Base-by-base conservation (phyloP, 2,888 invertebrate species). In the Mystacides longicornis region DNA sequence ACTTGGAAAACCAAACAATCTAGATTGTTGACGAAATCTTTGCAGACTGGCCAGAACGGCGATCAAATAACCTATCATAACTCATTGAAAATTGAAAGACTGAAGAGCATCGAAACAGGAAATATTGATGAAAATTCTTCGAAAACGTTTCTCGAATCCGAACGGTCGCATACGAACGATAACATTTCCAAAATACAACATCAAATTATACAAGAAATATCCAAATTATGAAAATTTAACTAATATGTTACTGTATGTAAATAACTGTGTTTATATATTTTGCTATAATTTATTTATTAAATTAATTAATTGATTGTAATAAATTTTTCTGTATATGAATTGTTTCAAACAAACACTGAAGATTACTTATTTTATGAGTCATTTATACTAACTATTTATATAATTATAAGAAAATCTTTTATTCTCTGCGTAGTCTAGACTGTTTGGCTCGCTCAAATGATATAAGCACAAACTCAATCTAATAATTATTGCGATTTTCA, bases 141-240 rank as follows among this genome's bases (percentile, higher is more conserved):
- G 54, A 54, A 16, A 18, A 23, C 18, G 43, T 49, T 55, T 33
- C 50, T 55, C 33, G 55, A 52, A 37, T 49, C 22, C 52, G 58
- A 58, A 42, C 52, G 58, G 51, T 21, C 20, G 31, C 53, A 52
- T 53, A 54, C 54, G 31, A 57, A 57, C 54, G 54, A 57, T 20
- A 45, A 45, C 5, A 45, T 45, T 37, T 14, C 37, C 3, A 37
- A 37, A 14, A 14, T 37, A 37, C 37, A 37, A 16, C 14, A 16
- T 37, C 37, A 37, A 37, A 37, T 37, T 14, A 45, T 45, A 19
- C 20, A 45, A 45, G 45, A 45, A 21, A 45, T 45, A 20, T 45
- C 45, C 19, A 45, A 45, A 45, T 45, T 45, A 45, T 45, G 20
- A 21, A 20, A 19, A 20, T 45, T 11, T 45, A 3, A 3, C 3